Conservation (phyloP, 1,140 invertebrate genomes). For the Ephestia elutella region DNA sequence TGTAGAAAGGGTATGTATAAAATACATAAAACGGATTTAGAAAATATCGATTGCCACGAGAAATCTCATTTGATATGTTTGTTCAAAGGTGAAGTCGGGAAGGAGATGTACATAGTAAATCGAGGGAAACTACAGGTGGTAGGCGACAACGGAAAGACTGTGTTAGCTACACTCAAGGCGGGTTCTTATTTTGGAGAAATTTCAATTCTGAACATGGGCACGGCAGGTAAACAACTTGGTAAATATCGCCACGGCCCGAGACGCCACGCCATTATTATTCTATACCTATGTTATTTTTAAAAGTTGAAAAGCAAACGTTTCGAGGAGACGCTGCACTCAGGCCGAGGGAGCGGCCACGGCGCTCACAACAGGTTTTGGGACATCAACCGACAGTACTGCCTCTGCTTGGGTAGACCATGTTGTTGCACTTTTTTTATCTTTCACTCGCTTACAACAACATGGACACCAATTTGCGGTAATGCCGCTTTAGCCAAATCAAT, state of each 20-base stretch:
- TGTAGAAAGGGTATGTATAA: slow-evolving; percentile 92
- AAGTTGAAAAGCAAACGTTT: slow-evolving; percentile 65
- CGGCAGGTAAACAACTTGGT: slow-evolving; percentile 97
- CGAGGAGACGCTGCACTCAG: slow-evolving; percentile 73
- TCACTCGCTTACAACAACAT: slow-evolving; percentile 10
- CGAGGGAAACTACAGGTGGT: slow-evolving; percentile 96
- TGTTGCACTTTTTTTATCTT: slow-evolving; percentile 6
- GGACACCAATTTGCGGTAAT: slow-evolving; percentile 34
- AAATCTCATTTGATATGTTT: slow-evolving; percentile 2
- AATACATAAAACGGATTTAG: not conserved
- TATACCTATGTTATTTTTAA: slow-evolving; percentile 52
- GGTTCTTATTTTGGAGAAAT: slow-evolving; percentile 99
- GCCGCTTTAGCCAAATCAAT: slow-evolving; percentile 29
- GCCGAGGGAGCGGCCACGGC: slow-evolving; percentile 68
- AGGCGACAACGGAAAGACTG: slow-evolving; percentile 96
- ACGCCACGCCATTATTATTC: slow-evolving; percentile 73
- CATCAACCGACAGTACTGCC: slow-evolving; percentile 33
- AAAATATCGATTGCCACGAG: no score
- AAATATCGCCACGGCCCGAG: slow-evolving; percentile 83
- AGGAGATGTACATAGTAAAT: slow-evolving; percentile 99
- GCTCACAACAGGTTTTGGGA: slow-evolving; percentile 68
- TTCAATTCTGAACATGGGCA: slow-evolving; percentile 99
- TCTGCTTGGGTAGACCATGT: slow-evolving; percentile 1
- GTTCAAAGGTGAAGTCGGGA: slow-evolving; percentile 94
- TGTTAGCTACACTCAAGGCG: slow-evolving; percentile 95